Conservation (phyloP, 2,888 invertebrate species). For the Rhopalosiphum nymphaeae region DNA sequence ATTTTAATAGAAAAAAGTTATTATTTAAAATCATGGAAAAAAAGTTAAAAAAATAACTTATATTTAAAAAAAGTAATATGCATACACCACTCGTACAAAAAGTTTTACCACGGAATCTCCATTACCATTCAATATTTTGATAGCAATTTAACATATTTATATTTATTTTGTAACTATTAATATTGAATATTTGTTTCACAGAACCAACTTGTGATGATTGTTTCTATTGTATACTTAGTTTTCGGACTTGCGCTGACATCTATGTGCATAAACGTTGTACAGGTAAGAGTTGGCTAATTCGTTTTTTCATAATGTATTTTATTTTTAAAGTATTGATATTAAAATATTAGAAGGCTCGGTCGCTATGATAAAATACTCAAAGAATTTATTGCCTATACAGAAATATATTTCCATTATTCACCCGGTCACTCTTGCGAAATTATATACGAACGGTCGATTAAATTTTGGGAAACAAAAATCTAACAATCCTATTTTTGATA, state of each 20-base stretch:
- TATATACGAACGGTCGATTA: neutral
- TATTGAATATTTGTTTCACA: slow-evolving; percentile 69
- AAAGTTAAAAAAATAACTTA: neutral
- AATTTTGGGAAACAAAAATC: neutral
- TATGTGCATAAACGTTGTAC: slow-evolving; percentile 97
- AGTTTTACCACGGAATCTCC: neutral
- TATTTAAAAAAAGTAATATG: neutral
- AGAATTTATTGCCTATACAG: neutral
- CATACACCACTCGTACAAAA: neutral
- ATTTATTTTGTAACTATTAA: neutral
- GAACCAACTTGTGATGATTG: slow-evolving; percentile 91
- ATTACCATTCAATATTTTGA: neutral
- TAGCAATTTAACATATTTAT: neutral
- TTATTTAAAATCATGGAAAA: neutral
- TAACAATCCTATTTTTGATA: slow-evolving; percentile 8
- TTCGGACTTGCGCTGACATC: slow-evolving; percentile 95
- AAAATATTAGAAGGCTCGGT: neutral
- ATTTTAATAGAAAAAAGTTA: neutral
- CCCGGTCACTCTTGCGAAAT: neutral
- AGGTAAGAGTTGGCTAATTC: slow-evolving; percentile 75
- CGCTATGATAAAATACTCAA: neutral
- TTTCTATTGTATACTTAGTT: slow-evolving; percentile 91
- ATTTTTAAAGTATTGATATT: neutral
- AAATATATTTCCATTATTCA: neutral
- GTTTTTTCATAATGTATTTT: neutral